A percentile compares a stretch with the other conserved stretches of the same genome.
Evolutionary conservation across 2,797 vertebrate species (phyloP).

Genomic region (Phrynocephalus vlangalii): DNA sequence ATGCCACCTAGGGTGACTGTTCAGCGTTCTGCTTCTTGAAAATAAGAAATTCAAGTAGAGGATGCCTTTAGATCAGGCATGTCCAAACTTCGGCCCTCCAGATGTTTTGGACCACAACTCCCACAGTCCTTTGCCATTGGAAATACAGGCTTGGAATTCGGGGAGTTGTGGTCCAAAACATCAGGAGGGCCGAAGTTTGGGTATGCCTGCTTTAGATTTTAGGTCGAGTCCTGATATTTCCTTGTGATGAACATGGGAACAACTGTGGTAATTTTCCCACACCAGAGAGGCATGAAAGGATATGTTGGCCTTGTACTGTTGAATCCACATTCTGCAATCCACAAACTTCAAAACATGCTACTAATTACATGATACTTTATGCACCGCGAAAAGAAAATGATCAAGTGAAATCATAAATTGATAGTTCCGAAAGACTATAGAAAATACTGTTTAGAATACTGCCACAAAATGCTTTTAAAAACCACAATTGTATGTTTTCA

Average conservation of each 20-base stretch:
- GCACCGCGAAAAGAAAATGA: slow-evolving; percentile 22
- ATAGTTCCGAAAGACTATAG: neutral
- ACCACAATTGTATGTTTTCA: neutral
- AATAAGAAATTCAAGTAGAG: neutral
- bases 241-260: neutral
- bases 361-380: slow-evolving; percentile 26
- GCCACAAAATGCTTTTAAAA: neutral
- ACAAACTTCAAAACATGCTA: neutral
- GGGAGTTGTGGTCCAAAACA: too few relatives aligned
- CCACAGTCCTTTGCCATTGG: too few relatives aligned
- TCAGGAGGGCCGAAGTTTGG: too few relatives aligned
- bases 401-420: slow-evolving; percentile 25
- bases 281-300: slow-evolving; percentile 24
- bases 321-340: neutral
- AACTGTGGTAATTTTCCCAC: slow-evolving; percentile 2
- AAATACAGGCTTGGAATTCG: too few relatives aligned
- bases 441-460: slow-evolving; percentile 7
- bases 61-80: neutral
- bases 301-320: neutral
- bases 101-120: too few relatives aligned
- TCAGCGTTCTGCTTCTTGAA: too few relatives aligned
- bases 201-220: too few relatives aligned
- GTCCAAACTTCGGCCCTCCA: too few relatives aligned
- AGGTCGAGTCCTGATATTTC: neutral
- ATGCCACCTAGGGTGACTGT: neutral